phyloP scores from a whole-genome alignment of 2,888 invertebrate species.

The Acrobasis repandana region DNA sequence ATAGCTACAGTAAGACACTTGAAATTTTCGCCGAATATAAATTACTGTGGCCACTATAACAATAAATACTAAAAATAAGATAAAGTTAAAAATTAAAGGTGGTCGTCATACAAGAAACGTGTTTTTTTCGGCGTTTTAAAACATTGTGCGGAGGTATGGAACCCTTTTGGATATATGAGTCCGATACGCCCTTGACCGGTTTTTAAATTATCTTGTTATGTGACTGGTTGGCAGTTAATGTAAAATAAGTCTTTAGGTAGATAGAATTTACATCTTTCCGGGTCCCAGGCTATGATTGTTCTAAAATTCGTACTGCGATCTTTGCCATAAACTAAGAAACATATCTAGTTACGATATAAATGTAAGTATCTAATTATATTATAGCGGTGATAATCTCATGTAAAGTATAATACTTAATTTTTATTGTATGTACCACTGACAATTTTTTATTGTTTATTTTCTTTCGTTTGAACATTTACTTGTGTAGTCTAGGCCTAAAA shows the following conservation, averaged over 20 bases:
- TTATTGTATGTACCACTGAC: background rate
- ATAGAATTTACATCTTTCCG: slow-evolving; percentile 6
- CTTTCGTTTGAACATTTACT: background rate
- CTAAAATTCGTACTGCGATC: slow-evolving; percentile 14
- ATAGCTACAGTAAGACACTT: too few species aligned
- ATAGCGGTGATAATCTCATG: slow-evolving; percentile 11
- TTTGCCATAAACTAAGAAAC: slow-evolving; percentile 20
- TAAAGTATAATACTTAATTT: slow-evolving; percentile 14
- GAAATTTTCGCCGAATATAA: too few species aligned
- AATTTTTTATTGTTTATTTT: background rate
- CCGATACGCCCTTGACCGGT: too few species aligned
- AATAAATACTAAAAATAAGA: too few species aligned
- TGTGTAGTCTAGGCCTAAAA: slow-evolving; percentile 16
- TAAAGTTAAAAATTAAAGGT: too few species aligned
- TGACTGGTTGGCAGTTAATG: background rate
- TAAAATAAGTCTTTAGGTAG: slow-evolving; percentile 2
- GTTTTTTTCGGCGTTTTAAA: too few species aligned
- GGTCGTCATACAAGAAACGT: too few species aligned
- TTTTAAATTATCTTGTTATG: background rate
- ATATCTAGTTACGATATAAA: slow-evolving; percentile 16
- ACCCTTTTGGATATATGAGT: too few species aligned
- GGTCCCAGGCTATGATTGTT: slow-evolving; percentile 16
- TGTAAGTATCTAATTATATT: slow-evolving; percentile 15
- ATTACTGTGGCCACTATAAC: too few species aligned
- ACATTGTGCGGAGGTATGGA: too few species aligned